Evolutionary conservation across 2,797 vertebrate genomes (phyloP).

Genomic region (Chromis chromis): DNA sequence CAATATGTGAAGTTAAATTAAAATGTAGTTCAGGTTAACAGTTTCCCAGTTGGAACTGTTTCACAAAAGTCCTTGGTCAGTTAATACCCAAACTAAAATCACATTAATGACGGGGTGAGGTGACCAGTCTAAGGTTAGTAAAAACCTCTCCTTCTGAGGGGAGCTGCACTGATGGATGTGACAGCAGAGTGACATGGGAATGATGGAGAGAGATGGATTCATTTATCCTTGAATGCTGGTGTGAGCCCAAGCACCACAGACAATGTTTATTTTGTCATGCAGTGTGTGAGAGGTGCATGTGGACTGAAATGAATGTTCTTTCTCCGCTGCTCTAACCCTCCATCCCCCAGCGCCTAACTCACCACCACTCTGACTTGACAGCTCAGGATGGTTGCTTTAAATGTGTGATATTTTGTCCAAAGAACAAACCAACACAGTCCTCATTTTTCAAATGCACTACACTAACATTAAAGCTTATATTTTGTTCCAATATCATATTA

Average conservation of each 20-base stretch:
- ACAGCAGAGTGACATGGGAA: conserved; percentile 6
- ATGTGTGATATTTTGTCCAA: background rate
- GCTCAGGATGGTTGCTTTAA: conserved; percentile 5
- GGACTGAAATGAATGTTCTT: conserved; percentile 57
- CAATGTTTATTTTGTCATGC: conserved; percentile 72
- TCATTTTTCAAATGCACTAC: background rate
- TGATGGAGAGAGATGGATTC: conserved; percentile 34
- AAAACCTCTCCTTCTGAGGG: background rate
- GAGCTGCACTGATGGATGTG: conserved; percentile 6
- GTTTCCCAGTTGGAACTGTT: background rate
- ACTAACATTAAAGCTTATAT: background rate
- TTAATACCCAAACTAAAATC: background rate
- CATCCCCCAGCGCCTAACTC: conserved; percentile 11
- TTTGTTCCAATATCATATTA: background rate
- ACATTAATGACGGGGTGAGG: background rate
- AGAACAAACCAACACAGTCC: background rate
- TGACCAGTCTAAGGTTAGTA: background rate
- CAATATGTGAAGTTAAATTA: background rate
- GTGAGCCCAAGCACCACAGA: conserved; percentile 65
- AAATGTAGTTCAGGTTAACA: background rate
- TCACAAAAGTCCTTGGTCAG: too few species aligned
- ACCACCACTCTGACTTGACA: background rate
- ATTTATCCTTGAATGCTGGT: conserved; percentile 52
- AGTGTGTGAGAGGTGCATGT: conserved; percentile 62
- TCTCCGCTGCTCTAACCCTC: conserved; percentile 13